phyloP scores from a whole-genome alignment of 2,797 vertebrate genomes.

The Myiotriccus ornatus region DNA sequence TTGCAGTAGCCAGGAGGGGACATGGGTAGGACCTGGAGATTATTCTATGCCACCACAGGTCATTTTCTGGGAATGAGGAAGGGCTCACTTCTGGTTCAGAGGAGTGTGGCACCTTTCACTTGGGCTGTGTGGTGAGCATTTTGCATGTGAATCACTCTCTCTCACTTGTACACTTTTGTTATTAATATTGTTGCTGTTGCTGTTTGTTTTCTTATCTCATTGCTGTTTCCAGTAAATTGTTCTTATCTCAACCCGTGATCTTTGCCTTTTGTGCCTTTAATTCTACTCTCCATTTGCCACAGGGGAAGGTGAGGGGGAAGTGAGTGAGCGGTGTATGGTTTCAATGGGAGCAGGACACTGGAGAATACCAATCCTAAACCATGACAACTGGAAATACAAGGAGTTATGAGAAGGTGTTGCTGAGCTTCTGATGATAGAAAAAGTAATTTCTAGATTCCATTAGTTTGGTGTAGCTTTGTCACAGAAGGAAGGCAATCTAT shows the following conservation, averaged over 20 bases:
- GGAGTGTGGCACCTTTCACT: accelerated
- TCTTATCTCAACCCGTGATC: not conserved
- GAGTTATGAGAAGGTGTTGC: not conserved
- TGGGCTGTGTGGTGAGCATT: accelerated
- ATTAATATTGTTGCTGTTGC: not conserved
- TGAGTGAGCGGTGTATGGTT: accelerated
- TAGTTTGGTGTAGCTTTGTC: not conserved
- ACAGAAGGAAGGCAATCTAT: not conserved
- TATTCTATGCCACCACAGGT: not conserved
- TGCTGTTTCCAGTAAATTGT: not conserved
- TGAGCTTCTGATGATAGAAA: not conserved
- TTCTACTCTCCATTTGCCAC: not conserved
- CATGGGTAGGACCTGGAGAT: not conserved
- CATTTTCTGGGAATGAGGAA: not conserved
- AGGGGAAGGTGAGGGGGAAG: not conserved
- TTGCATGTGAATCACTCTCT: not conserved
- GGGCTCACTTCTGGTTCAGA: not conserved
- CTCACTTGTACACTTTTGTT: not conserved
- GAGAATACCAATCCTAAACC: not conserved
- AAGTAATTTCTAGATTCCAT: not conserved
- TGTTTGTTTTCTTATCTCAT: not conserved
- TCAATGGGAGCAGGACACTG: not conserved
- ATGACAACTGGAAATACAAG: not conserved
- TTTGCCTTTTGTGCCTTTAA: not conserved
- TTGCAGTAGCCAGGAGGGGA: not conserved